These are phyloP conservation scores for Gymnocheta viridis DNA, from an alignment of 2,888 invertebrate genomes.

Conservation along the genomic window DNA sequence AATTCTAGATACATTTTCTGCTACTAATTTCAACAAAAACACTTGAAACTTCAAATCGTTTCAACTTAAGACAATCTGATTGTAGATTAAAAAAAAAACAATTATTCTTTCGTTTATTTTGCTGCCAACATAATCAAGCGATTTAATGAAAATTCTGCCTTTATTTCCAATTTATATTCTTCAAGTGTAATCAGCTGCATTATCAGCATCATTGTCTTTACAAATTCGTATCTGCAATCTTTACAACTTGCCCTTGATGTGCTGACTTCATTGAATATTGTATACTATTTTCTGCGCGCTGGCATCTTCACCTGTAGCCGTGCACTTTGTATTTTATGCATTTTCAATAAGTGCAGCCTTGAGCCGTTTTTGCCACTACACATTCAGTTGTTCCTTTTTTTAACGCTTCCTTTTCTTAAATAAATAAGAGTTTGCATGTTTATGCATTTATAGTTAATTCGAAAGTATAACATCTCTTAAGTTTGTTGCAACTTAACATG, in stretches of 20 bases:
- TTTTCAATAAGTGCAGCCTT: not conserved
- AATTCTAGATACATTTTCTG: not conserved
- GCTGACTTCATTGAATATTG: not conserved
- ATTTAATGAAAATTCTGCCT: not conserved
- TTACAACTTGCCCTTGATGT: not conserved
- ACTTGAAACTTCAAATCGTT: not conserved
- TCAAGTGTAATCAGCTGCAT: slow-evolving; percentile 26
- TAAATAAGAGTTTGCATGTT: not conserved
- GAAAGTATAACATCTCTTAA: not conserved
- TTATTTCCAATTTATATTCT: slow-evolving; percentile 33
- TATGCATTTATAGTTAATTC: not conserved
- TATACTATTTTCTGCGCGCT: not conserved
- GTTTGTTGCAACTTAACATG: slow-evolving; percentile 9
- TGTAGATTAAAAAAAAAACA: slow-evolving; percentile 29
- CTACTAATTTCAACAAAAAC: slow-evolving; percentile 1
- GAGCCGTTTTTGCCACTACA: not conserved
- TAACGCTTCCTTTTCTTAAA: not conserved
- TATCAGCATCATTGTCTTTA: slow-evolving; percentile 8
- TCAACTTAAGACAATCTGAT: slow-evolving; percentile 7
- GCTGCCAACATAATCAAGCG: not conserved
- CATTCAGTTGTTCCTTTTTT: not conserved
- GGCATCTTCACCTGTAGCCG: not conserved
- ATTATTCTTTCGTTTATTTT: slow-evolving; percentile 18
- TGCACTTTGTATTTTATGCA: not conserved
- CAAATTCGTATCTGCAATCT: slow-evolving; percentile 9